Percentiles rank a stretch among this genome's conserved stretches.
phyloP scores from a whole-genome alignment of 2,113 vertebrate genomes.

The Oryzias javanicus region DNA sequence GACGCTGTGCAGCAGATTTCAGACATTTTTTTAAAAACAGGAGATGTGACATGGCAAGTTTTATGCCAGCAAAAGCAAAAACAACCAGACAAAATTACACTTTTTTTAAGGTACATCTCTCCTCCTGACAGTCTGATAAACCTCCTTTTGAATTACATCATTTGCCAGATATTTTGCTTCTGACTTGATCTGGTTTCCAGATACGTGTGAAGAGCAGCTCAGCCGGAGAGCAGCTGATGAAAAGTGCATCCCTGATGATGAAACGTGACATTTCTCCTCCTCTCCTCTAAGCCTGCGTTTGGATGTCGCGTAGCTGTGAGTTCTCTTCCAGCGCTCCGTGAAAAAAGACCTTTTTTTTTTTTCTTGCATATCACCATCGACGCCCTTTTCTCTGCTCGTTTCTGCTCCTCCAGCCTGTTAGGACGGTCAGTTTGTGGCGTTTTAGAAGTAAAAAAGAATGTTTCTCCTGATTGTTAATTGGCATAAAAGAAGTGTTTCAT shows the following conservation, averaged over 20 bases:
- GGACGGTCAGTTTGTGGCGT: conserved; percentile 20
- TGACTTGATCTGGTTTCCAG: conserved; percentile 21
- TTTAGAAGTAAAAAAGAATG: conserved; percentile 22
- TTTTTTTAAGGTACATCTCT: too few relatives aligned
- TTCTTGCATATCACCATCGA: conserved; percentile 12
- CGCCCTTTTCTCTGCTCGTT: conserved; percentile 4
- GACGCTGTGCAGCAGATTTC: too few relatives aligned
- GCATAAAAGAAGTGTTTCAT: conserved; percentile 2
- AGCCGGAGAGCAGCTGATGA: conserved; percentile 15
- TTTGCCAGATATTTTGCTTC: conserved; percentile 13
- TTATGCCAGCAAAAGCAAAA: too few relatives aligned
- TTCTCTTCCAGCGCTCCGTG: conserved; percentile 43
- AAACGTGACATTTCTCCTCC: conserved; percentile 20
- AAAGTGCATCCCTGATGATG: conserved; percentile 21
- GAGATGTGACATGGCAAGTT: too few relatives aligned
- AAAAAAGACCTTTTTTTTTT: conserved; percentile 59
- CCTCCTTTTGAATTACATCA: conserved; percentile 23
- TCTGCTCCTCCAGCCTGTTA: conserved; percentile 22
- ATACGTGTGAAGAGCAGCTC: not conserved
- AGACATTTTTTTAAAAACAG: too few relatives aligned
- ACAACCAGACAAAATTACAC: too few relatives aligned
- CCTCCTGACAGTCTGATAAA: too few relatives aligned
- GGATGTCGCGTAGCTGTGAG: conserved; percentile 29
- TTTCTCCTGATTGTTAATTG: conserved; percentile 19
- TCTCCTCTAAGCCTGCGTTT: conserved; percentile 2